Evolutionary conservation across 92 coral and sea anemone genomes (phyloP).

Genomic region (Porites divaricata): DNA sequence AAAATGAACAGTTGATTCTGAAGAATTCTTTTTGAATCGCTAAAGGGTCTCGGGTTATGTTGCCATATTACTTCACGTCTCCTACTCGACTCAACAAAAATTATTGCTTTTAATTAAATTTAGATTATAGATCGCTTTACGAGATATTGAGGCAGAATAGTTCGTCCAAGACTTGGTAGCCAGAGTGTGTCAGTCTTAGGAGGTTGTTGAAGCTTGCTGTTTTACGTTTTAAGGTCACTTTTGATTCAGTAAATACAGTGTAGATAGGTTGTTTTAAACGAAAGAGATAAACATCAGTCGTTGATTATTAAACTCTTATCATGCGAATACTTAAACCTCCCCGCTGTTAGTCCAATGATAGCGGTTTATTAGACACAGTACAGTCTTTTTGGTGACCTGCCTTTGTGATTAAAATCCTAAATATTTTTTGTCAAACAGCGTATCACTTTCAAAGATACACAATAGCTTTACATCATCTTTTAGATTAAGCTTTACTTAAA

Average conservation of each 20-base stretch:
- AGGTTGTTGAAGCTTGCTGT: not conserved
- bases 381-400: not conserved
- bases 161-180: no score
- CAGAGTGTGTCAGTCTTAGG: not conserved
- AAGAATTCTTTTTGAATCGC: not conserved
- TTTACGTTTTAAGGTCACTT: not conserved
- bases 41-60: not conserved
- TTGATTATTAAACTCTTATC: slow-evolving; percentile 34
- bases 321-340: slow-evolving; percentile 17
- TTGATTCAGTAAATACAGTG: slow-evolving; percentile 17
- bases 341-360: slow-evolving; percentile 33
- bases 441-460: slow-evolving; percentile 13
- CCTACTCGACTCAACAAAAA: not conserved
- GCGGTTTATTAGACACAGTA: slow-evolving; percentile 30
- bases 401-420: slow-evolving; percentile 21
- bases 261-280: slow-evolving; percentile 31
- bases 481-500: slow-evolving; percentile 6
- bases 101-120: slow-evolving; percentile 25
- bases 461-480: not conserved
- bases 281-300: slow-evolving; percentile 35
- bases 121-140: slow-evolving; percentile 9
- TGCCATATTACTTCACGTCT: not conserved
- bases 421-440: not conserved
- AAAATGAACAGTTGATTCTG: slow-evolving; percentile 16
- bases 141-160: not conserved